phyloP scores from a whole-genome alignment of 2,113 vertebrate genomes.

The Leptodactylus fuscus region DNA sequence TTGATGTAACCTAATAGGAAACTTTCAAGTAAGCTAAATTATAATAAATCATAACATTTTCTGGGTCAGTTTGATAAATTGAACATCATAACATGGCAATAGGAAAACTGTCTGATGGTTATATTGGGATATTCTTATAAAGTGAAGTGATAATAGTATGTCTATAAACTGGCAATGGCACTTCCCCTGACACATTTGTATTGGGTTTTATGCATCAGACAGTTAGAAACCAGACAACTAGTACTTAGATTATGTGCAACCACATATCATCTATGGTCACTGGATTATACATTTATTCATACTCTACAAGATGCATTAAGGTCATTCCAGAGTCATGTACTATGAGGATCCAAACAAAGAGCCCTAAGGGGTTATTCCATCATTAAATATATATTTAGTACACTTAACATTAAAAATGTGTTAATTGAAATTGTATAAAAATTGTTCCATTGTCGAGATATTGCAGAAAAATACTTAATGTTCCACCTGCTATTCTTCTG shows the following conservation, averaged over 20 bases:
- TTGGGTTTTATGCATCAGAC: background rate
- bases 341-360: background rate
- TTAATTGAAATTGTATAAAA: too few species aligned
- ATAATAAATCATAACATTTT: slow-evolving; percentile 53
- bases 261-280: background rate
- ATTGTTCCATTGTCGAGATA: too few species aligned
- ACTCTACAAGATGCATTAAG: background rate
- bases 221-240: background rate
- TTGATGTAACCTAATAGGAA: slow-evolving; percentile 55
- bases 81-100: slow-evolving; percentile 2
- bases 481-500: too few species aligned
- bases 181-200: background rate
- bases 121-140: slow-evolving; percentile 19
- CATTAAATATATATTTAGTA: too few species aligned
- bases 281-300: background rate
- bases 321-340: background rate
- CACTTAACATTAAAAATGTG: too few species aligned
- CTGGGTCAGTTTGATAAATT: slow-evolving; percentile 53
- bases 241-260: background rate
- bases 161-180: background rate
- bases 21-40: slow-evolving; percentile 54
- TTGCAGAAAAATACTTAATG: too few species aligned
- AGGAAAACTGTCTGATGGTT: slow-evolving; percentile 25
- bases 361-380: too few species aligned
- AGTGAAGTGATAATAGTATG: slow-evolving; percentile 17